phyloP scores from a whole-genome alignment of 2,888 invertebrate genomes.

The Idaea biselata region DNA sequence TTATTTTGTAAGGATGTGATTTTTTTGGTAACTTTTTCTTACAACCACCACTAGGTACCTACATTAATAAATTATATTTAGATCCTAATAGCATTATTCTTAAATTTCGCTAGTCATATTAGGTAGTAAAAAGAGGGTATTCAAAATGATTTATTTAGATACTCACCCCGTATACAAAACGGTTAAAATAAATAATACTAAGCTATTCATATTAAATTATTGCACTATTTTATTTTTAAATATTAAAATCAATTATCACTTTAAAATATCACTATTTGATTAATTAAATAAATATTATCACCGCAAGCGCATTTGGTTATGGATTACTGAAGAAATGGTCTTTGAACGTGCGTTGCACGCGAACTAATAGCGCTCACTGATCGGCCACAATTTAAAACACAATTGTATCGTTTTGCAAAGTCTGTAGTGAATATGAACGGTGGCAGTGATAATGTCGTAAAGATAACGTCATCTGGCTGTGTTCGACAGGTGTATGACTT shows the following conservation, averaged over 20 bases:
- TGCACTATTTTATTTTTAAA: constrained; percentile 15
- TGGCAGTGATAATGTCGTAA: constrained; percentile 28
- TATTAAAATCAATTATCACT: constrained; percentile 23
- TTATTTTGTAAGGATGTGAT: too few species aligned
- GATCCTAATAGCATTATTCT: not conserved
- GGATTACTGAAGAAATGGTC: constrained; percentile 4
- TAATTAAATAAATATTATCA: constrained; percentile 19
- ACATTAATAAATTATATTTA: not conserved
- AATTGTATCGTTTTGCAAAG: constrained; percentile 17
- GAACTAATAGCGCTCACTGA: constrained; percentile 18
- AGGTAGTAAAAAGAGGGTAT: constrained; percentile 1
- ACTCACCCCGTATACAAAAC: constrained; percentile 29
- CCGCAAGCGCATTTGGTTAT: constrained; percentile 17
- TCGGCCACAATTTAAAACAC: constrained; percentile 16
- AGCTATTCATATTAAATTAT: constrained; percentile 22
- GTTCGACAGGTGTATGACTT: constrained; percentile 7
- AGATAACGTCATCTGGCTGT: not conserved
- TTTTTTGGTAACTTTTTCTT: too few species aligned
- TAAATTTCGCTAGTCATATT: too few species aligned
- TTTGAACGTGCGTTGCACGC: constrained; percentile 27
- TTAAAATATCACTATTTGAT: constrained; percentile 17
- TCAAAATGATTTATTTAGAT: constrained; percentile 9
- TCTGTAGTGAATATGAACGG: constrained; percentile 24
- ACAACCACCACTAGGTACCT: too few species aligned
- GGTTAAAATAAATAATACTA: constrained; percentile 23